These are phyloP conservation scores for Allygus modestus DNA, from an alignment of 2,888 invertebrate species.

Conservation along the genomic window DNA sequence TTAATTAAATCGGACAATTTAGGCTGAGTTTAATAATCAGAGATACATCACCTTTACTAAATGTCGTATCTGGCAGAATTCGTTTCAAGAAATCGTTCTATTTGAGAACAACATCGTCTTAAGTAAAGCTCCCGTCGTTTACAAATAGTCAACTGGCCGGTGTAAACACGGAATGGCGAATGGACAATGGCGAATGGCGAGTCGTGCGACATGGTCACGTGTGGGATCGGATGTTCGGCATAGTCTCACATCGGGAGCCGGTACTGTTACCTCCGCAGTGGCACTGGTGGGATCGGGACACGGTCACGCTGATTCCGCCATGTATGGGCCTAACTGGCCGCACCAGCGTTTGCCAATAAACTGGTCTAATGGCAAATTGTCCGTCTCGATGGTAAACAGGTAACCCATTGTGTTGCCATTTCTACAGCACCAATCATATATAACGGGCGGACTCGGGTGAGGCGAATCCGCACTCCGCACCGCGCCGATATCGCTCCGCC, in stretches of 20 bases:
- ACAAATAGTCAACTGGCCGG: no score
- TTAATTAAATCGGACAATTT: no score
- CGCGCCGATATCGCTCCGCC: slow-evolving; percentile 16
- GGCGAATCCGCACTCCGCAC: slow-evolving; percentile 21
- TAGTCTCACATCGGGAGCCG: slow-evolving; percentile 44
- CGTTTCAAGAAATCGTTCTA: no score
- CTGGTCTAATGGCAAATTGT: slow-evolving; percentile 56
- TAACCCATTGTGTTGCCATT: slow-evolving; percentile 52
- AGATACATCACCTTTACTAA: no score
- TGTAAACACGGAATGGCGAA: no score
- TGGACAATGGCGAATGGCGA: no score
- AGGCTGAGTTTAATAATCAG: no score
- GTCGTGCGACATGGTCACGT: not conserved
- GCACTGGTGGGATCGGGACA: not conserved
- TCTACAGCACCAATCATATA: slow-evolving; percentile 57
- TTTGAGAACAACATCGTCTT: no score
- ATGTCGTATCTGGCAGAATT: no score
- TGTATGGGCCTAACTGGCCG: slow-evolving; percentile 55
- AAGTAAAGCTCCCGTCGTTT: no score
- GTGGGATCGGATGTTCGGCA: not conserved
- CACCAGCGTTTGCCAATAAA: slow-evolving; percentile 50
- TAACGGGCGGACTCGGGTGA: slow-evolving; percentile 42
- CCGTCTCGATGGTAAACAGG: slow-evolving; percentile 56
- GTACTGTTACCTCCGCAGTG: slow-evolving; percentile 10
- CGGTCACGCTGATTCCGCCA: slow-evolving; percentile 22